Evolutionary conservation across 2,113 vertebrate genomes (phyloP).

Genomic region (Bothrops jararaca): DNA sequence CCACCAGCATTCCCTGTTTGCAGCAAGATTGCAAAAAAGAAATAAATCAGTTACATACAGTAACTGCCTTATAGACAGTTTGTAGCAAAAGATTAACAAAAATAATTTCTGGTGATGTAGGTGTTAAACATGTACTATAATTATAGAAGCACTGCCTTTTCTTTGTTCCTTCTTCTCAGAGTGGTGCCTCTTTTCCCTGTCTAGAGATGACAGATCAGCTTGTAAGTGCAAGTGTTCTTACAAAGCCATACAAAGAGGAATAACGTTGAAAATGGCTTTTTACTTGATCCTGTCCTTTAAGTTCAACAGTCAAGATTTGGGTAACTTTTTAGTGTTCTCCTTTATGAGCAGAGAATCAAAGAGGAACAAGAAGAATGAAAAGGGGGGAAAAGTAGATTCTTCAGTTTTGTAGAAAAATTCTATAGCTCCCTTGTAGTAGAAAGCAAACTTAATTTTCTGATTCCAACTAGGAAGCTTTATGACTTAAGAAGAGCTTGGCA

Average conservation of each 20-base stretch:
- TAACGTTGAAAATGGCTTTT: background rate
- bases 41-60: background rate
- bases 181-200: background rate
- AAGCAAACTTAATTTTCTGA: background rate
- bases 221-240: background rate
- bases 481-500: background rate
- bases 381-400: background rate
- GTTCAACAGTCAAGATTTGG: background rate
- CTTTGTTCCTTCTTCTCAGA: background rate
- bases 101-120: background rate
- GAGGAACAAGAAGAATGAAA: background rate
- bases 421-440: background rate
- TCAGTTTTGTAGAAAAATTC: background rate
- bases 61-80: background rate
- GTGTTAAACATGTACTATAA: background rate
- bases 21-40: background rate
- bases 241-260: background rate
- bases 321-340: background rate
- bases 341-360: background rate
- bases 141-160: background rate
- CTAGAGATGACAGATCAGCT: background rate
- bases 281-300: background rate
- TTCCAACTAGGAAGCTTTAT: background rate
- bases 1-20: background rate
- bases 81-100: background rate